Evolutionary conservation across 2,797 vertebrate genomes (phyloP), one percentile per base, ranked within the genome.

Genomic region (Alosa sapidissima): DNA sequence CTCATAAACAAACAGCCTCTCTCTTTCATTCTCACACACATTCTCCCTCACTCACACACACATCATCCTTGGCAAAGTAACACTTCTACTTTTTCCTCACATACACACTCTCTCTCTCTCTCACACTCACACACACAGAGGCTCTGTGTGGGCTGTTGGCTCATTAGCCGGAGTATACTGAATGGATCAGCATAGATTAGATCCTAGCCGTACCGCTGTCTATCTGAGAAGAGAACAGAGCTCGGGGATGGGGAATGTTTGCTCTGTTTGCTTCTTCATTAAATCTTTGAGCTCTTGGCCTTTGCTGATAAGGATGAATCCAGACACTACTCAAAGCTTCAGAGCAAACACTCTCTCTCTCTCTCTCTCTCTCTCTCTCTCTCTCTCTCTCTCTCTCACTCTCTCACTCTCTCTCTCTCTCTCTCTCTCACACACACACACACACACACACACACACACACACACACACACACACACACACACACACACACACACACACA

Each of bases 401-500:
- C n/a, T n/a, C n/a, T n/a, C n/a, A n/a, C n/a, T n/a, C n/a, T n/a
- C n/a, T n/a, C n/a, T n/a, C n/a, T n/a, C n/a, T n/a, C n/a, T n/a
- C n/a, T n/a, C n/a, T n/a, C n/a, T n/a, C n/a, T n/a, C n/a, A n/a
- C n/a, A n/a, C n/a, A n/a, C n/a, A n/a, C n/a, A n/a, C n/a, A n/a
- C n/a, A n/a, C n/a, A n/a, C n/a, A n/a, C n/a, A n/a, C n/a, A n/a
- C n/a, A n/a, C n/a, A n/a, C n/a, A n/a, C n/a, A n/a, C n/a, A n/a
- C n/a, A n/a, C n/a, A 47, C 75, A 49, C 78, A 24, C 78, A 49
- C 36, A 81, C 78, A 49, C 78, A 49, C 81, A 51, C 45, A 81
- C 45, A 24, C 81, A 81, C 81, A 51, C 81, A 81, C 81, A 51
- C 81, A 81, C 81, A 81, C 81, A 81, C 81, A 81, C 81, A 81